phyloP scores from a whole-genome alignment of 2,888 invertebrate genomes.

The Calephelis perditalis region DNA sequence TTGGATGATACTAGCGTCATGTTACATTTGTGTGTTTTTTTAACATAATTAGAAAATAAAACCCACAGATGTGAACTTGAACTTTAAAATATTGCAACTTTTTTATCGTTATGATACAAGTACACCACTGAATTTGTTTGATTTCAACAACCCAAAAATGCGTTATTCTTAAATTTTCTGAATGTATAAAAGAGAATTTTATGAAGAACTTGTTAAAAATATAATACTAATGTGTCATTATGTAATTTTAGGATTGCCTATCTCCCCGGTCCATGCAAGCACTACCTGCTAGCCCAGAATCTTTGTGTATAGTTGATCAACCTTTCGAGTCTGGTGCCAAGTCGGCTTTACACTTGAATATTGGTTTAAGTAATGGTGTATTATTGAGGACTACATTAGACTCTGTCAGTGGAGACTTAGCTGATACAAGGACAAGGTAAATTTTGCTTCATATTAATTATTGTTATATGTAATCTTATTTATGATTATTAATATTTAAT shows the following conservation, averaged over 20 bases:
- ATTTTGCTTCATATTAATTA: background rate
- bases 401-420: conserved; percentile 96
- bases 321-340: conserved; percentile 83
- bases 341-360: conserved; percentile 92
- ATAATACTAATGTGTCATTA: conserved; percentile 5
- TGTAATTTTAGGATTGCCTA: conserved; percentile 86
- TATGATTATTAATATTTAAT: too few species aligned
- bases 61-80: too few species aligned
- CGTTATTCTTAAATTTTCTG: conserved; percentile 69
- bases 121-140: conserved; percentile 73
- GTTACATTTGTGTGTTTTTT: too few species aligned
- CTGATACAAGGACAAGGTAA: conserved; percentile 95
- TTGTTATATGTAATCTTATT: too few species aligned
- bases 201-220: background rate
- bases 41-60: too few species aligned
- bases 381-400: conserved; percentile 95
- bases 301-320: conserved; percentile 95
- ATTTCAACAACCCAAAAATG: conserved; percentile 72
- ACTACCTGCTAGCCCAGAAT: conserved; percentile 96
- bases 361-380: conserved; percentile 98
- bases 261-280: conserved; percentile 98
- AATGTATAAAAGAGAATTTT: conserved; percentile 25
- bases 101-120: conserved; percentile 66
- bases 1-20: too few species aligned
- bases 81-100: too few species aligned